Percentiles rank a stretch among this genome's conserved stretches.
Evolutionary conservation across 2,797 vertebrate species (phyloP).

Genomic region (Mormyrus hasselquistii): DNA sequence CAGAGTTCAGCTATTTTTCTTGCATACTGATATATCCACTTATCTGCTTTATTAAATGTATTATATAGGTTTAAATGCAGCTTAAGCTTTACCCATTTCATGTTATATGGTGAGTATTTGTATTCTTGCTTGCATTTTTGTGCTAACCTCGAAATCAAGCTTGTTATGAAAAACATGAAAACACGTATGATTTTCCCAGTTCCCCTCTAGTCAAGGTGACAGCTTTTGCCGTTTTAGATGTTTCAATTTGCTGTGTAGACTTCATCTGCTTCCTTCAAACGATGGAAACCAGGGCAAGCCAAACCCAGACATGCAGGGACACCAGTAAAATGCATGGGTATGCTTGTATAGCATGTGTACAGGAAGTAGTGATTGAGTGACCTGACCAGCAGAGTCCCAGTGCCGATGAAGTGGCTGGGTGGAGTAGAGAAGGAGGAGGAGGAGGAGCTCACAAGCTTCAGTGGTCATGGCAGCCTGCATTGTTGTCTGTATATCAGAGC

Average conservation of each 20-base stretch:
- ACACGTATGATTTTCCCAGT: not conserved
- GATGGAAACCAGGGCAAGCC: not conserved
- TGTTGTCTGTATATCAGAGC: not conserved
- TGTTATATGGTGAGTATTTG: not conserved
- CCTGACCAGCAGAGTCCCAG: not conserved
- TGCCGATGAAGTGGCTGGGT: not conserved
- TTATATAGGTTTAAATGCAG: not conserved
- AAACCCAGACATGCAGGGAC: not conserved
- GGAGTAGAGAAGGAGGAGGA: not conserved
- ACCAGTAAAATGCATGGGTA: not conserved
- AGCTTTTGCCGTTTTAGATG: not conserved
- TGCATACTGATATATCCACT: not conserved
- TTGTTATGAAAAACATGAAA: not conserved
- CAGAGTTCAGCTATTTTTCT: not conserved
- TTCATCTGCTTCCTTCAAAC: not conserved
- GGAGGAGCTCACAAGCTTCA: not conserved
- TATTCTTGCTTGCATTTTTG: not conserved
- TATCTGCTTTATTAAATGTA: not conserved
- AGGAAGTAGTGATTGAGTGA: not conserved
- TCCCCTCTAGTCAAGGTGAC: not conserved
- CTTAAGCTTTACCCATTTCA: not conserved
- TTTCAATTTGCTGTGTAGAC: not conserved
- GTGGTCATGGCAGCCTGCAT: not conserved
- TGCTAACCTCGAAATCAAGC: not conserved
- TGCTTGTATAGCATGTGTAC: not conserved